Conservation (phyloP, 1,140 invertebrate species). For the Heliconius hermathena region DNA sequence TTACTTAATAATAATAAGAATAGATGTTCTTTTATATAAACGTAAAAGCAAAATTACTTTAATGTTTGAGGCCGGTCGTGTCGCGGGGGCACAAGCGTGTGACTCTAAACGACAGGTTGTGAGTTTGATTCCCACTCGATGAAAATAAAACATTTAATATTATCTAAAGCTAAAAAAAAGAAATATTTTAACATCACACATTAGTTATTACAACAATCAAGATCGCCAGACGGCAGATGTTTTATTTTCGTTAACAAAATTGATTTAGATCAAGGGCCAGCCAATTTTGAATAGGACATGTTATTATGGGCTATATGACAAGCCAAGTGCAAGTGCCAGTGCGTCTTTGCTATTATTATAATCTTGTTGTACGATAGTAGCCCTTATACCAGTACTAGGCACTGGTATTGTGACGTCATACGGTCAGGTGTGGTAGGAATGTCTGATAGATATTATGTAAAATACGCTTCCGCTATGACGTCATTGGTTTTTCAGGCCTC, state of each 20-base stretch:
- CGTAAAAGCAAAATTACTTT: too few relatives aligned
- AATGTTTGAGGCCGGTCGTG: too few relatives aligned
- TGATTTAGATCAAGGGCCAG: constrained; percentile 70
- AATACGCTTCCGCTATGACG: constrained; percentile 41
- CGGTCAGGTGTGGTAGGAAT: constrained; percentile 54
- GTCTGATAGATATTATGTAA: constrained; percentile 57
- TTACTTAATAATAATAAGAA: too few relatives aligned
- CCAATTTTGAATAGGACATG: constrained; percentile 48
- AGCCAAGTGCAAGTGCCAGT: constrained; percentile 52
- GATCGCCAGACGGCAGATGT: constrained; percentile 43
- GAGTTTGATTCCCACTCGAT: too few relatives aligned
- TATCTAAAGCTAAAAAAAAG: too few relatives aligned
- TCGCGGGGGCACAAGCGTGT: too few relatives aligned
- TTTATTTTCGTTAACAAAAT: constrained; percentile 49
- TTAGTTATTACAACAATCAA: neutral
- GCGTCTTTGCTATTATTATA: constrained; percentile 63
- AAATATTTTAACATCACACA: neutral
- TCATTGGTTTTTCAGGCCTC: constrained; percentile 39
- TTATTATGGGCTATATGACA: constrained; percentile 58
- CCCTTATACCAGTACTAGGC: constrained; percentile 42
- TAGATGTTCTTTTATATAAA: too few relatives aligned
- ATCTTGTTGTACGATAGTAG: constrained; percentile 49
- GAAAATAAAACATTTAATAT: too few relatives aligned
- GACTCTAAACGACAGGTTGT: too few relatives aligned
- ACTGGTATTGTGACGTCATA: constrained; percentile 40